A percentile compares a stretch with the other conserved stretches of the same genome.
phyloP scores from a whole-genome alignment of 2,113 vertebrate species.

The Calyptomena viridis region DNA sequence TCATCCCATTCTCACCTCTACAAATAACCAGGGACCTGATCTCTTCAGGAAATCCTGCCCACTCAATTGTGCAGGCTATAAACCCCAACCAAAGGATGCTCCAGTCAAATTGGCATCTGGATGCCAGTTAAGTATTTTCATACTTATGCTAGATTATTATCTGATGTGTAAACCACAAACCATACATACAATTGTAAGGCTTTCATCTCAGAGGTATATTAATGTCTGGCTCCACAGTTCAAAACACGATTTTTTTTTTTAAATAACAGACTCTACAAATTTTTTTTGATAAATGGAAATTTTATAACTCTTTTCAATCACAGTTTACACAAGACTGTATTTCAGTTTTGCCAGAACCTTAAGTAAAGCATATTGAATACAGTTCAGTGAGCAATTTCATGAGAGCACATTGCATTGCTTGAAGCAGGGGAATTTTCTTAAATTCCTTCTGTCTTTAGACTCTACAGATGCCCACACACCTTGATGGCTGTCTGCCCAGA shows the following conservation, averaged over 20 bases:
- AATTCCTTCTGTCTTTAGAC: neutral
- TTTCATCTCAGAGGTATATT: neutral
- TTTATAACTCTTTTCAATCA: conserved; percentile 3
- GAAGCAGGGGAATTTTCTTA: neutral
- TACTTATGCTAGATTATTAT: conserved; percentile 6
- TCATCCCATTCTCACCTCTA: neutral
- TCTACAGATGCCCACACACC: neutral
- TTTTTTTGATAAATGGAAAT: conserved; percentile 9
- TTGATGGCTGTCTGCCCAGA: neutral
- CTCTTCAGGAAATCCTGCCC: conserved; percentile 1
- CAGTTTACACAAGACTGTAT: conserved; percentile 10
- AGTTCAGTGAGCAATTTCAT: neutral
- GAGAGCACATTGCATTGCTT: neutral
- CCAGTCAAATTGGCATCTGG: conserved; percentile 1
- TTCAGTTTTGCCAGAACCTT: neutral
- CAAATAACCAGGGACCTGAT: neutral
- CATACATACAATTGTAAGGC: neutral
- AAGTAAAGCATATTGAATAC: neutral
- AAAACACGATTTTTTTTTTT: neutral
- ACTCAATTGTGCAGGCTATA: neutral
- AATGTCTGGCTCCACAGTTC: neutral
- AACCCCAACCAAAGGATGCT: conserved; percentile 13
- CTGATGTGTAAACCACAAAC: conserved; percentile 26
- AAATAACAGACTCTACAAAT: conserved; percentile 8
- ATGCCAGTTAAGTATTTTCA: conserved; percentile 2